Percentiles rank a stretch among this genome's conserved stretches.
phyloP scores from a whole-genome alignment of 2,888 invertebrate genomes.

The Nemotelus nigrinus region DNA sequence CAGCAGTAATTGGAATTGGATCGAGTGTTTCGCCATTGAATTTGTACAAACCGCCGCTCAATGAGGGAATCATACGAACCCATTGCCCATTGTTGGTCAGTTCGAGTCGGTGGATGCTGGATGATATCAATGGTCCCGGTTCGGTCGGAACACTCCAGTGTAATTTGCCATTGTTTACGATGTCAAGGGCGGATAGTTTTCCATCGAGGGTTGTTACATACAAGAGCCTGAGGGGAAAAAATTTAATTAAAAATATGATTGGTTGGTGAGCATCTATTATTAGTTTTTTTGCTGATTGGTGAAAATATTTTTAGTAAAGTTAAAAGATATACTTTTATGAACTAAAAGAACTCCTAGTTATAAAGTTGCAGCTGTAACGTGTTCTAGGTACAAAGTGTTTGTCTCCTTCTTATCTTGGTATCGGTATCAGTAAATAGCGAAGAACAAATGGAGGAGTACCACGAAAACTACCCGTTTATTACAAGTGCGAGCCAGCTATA shows the following conservation, averaged over 20 bases:
- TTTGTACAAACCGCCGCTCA: conserved; percentile 91
- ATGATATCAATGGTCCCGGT: conserved; percentile 80
- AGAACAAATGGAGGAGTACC: too few species aligned
- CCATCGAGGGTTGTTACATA: conserved; percentile 94
- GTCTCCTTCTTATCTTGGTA: too few species aligned
- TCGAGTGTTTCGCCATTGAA: conserved; percentile 90
- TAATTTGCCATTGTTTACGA: conserved; percentile 72
- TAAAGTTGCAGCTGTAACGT: too few species aligned
- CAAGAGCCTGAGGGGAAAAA: conserved; percentile 70
- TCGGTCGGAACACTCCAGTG: conserved; percentile 85
- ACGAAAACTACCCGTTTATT: too few species aligned
- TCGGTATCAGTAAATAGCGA: too few species aligned
- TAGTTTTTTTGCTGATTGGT: too few species aligned
- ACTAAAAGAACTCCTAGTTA: too few species aligned
- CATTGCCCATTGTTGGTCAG: conserved; percentile 85
- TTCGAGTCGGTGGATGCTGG: conserved; percentile 89
- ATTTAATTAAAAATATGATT: not conserved
- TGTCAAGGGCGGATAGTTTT: conserved; percentile 81
- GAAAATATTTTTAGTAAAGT: too few species aligned
- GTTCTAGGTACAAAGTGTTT: too few species aligned
- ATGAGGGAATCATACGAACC: conserved; percentile 90
- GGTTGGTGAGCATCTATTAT: not conserved
- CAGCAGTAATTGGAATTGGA: conserved; percentile 86
- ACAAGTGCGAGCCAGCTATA: too few species aligned
- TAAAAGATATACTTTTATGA: too few species aligned